Evolutionary conservation across 1,140 invertebrate species (phyloP), one percentile per base, ranked within the genome.

Genomic region (Bombus waltoni): DNA sequence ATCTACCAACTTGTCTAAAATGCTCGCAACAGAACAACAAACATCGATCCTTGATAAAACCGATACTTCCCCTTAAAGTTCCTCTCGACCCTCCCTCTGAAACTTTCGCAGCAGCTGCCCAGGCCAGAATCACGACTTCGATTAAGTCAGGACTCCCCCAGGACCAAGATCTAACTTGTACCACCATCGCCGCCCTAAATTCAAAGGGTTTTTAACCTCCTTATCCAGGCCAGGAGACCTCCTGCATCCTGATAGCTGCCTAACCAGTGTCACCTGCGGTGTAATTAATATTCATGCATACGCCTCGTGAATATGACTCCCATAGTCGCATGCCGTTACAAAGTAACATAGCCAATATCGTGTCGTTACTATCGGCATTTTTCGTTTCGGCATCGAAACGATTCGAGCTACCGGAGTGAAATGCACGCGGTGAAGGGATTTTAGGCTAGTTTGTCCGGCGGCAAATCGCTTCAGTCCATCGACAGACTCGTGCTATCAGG

Each of bases 221-320:
- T 91, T 89, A 90, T 90, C 92, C 86, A 89, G 88, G 44, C 35
- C 85, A 83, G 80, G 71, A 83, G 38, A 94, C 91, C 94, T 95
- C 93, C 84, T 94, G 62, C 40, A 3, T 42, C 44, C 62, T 93
- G 88, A 92, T 95, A 89, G 35, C 81, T 77, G 79, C 94, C 94
- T 95, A 93, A 79, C 85, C 88, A 86, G 86, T 95, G 95, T 95
- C 95, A 95, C 93, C 94, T 93, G 89, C 90, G 89, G 87, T 94
- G 93, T 95, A 95, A 95, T 95, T 95, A 95, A 95, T 95, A 95
- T 95, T 95, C 95, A 95, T 95, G 93, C 79, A 86, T 92, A 91
- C 80, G 62, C 73, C 83, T 89, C 84, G 82, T 85, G 81, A 35
- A 81, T 89, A 90, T 83, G 88, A 90, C 86, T 71, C 65, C 72